phyloP scores from a whole-genome alignment of 2,888 invertebrate species.

The Scaptomyza polygonia region DNA sequence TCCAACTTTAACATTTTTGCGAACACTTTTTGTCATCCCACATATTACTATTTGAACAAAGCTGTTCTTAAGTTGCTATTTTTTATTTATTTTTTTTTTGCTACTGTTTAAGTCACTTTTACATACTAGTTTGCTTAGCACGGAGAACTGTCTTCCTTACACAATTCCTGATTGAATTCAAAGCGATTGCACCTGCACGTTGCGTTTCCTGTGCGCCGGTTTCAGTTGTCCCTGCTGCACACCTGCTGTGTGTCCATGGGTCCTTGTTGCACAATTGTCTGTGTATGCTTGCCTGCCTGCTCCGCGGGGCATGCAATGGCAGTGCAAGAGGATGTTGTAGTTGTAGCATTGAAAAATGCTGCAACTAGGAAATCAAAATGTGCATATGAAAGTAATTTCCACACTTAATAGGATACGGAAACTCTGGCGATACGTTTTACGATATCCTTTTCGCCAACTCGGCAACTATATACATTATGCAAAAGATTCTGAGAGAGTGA shows the following conservation, averaged over 20 bases:
- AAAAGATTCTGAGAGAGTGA: constrained; percentile 6
- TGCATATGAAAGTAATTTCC: constrained; percentile 79
- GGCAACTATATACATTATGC: constrained; percentile 63
- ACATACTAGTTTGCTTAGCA: constrained; percentile 3
- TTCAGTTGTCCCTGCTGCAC: constrained; percentile 12
- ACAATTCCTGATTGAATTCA: constrained; percentile 46
- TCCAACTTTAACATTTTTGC: neutral
- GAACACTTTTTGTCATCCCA: neutral
- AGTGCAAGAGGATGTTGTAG: constrained; percentile 17
- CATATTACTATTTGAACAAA: neutral
- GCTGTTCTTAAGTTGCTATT: constrained; percentile 3
- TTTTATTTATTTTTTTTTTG: neutral
- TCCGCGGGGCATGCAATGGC: constrained; percentile 20
- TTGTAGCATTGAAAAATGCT: constrained; percentile 43
- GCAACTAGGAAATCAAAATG: constrained; percentile 76
- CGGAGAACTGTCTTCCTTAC: constrained; percentile 13
- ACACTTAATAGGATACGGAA: constrained; percentile 78
- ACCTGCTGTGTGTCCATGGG: constrained; percentile 7
- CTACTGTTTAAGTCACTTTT: neutral
- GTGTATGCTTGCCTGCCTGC: constrained; percentile 15
- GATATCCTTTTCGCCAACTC: constrained; percentile 61
- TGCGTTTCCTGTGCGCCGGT: constrained; percentile 36
- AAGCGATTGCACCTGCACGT: constrained; percentile 27
- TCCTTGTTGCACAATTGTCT: constrained; percentile 29
- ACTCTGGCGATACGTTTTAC: constrained; percentile 73